These are phyloP conservation scores for Lepidostoma basale DNA, from an alignment of 1,140 invertebrate genomes.

Conservation along the genomic window DNA sequence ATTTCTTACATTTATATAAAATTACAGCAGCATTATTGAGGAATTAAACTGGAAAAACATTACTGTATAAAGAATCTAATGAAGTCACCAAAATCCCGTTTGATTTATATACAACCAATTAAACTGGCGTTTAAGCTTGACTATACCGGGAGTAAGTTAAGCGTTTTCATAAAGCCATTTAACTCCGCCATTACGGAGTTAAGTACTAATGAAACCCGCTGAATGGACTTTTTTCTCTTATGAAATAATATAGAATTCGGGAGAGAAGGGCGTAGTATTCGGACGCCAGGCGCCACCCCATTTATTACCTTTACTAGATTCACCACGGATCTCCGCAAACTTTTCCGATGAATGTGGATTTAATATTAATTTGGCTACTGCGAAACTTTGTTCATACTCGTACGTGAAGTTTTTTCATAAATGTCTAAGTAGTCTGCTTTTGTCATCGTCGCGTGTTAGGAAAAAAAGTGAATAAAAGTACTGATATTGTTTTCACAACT, in stretches of 20 bases:
- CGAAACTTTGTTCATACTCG: conserved; percentile 13
- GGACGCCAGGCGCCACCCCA: neutral
- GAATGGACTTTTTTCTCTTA: conserved; percentile 31
- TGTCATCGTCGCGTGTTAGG: neutral
- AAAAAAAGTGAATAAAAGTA: too few relatives aligned
- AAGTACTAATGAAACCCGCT: conserved; percentile 19
- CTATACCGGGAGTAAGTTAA: conserved; percentile 13
- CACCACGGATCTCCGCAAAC: conserved; percentile 11
- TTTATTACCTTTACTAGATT: conserved; percentile 29
- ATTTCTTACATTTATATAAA: too few relatives aligned
- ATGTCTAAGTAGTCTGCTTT: neutral
- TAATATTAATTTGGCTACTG: conserved; percentile 24
- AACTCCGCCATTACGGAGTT: conserved; percentile 18
- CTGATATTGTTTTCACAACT: too few relatives aligned
- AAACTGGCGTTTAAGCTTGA: conserved; percentile 13
- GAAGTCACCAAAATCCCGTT: neutral
- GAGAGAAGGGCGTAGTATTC: neutral
- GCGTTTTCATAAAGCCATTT: conserved; percentile 34
- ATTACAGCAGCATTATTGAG: neutral
- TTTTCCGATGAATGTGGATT: conserved; percentile 26
- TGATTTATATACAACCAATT: conserved; percentile 21
- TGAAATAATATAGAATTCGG: conserved; percentile 23
- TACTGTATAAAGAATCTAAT: too few relatives aligned
- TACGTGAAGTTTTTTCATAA: conserved; percentile 7
- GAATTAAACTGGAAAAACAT: too few relatives aligned